A percentile compares a stretch with the other conserved stretches of the same genome.
Evolutionary conservation across 2,797 vertebrate species (phyloP).

Genomic region (Sebastes variabilis): DNA sequence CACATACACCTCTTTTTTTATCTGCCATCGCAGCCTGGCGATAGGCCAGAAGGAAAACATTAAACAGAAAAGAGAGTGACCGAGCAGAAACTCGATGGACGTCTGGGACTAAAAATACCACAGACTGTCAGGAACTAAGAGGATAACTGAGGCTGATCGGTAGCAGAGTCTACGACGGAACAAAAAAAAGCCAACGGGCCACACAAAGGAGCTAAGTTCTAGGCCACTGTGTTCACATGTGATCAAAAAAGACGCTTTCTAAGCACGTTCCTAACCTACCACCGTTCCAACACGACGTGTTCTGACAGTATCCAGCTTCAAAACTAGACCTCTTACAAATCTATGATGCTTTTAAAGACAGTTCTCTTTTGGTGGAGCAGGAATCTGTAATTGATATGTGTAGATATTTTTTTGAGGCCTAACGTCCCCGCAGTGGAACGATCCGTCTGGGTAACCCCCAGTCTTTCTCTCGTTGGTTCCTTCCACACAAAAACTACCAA

Average conservation of each 20-base stretch:
- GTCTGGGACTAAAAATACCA: constrained; percentile 71
- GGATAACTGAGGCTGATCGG: constrained; percentile 63
- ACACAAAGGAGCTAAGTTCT: constrained; percentile 77
- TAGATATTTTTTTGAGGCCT: constrained; percentile 77
- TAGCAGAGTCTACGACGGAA: constrained; percentile 59
- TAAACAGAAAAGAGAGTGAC: constrained; percentile 71
- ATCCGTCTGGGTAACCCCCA: constrained; percentile 28
- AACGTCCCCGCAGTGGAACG: constrained; percentile 24
- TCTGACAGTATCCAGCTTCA: constrained; percentile 66
- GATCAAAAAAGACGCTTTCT: constrained; percentile 67
- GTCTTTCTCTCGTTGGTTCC: constrained; percentile 36
- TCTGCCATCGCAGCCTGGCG: constrained; percentile 55
- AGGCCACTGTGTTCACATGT: constrained; percentile 75
- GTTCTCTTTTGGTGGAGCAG: constrained; percentile 67
- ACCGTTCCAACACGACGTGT: constrained; percentile 62
- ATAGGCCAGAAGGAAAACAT: constrained; percentile 67
- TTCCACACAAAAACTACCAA: constrained; percentile 28
- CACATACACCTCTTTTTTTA: constrained; percentile 45
- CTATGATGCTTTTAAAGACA: constrained; percentile 73
- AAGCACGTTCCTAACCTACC: constrained; percentile 72
- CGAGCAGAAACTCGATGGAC: constrained; percentile 57
- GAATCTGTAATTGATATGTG: constrained; percentile 80
- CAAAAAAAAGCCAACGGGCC: constrained; percentile 46
- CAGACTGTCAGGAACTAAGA: constrained; percentile 58
- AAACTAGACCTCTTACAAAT: constrained; percentile 76